Evolutionary conservation across 2,113 vertebrate species (phyloP), one percentile per base, ranked within the genome.

Genomic region (Myrmecobius fasciatus): DNA sequence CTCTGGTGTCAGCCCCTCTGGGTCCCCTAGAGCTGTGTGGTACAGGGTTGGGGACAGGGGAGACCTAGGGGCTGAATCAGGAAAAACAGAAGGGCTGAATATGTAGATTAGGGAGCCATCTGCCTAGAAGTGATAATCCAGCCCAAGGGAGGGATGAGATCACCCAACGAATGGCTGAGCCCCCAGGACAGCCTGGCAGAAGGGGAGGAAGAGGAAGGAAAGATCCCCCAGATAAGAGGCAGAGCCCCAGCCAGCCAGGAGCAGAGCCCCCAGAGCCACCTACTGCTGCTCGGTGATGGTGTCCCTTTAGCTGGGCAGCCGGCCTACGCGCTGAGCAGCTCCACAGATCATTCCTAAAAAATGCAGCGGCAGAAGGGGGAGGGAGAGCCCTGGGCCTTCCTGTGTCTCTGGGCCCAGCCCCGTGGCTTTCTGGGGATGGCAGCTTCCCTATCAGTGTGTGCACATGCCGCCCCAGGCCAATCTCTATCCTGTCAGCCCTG

Each of bases 321-420:
- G 7, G 60, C 56, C 47, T 22, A 36, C 1, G 8, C 48, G 53
- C 93, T 92, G 89, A 53, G 95, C 95, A 93, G 96, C n/a, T 22
- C 52, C 1, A 0, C 0, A 8, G 28, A 20, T 6, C 0, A 49
- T 48, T 8, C 9, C 47, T n/a, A 0, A 8, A 28, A 26, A 54
- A 53, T 52, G 49, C 0, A 1, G 89, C 51, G 20, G 25, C 43
- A n/a, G n/a, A 1, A 0, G 0, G 1, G 2, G 26, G 60, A 47
- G 22, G 3, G 36, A 6, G 25, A 36, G 67, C 47, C 89, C n/a
- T 83, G 89, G 22, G 93, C 94, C 93, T 75, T 92, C 96, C 3
- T 0, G 90, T 1, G 53, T 52, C 0, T 47, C 48, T 89, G 9
- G n/a, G 92, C 54, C 8, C n/a, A 49, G 1, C 51, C 54, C 95